phyloP scores from a whole-genome alignment of 2,113 vertebrate genomes.

The Vulpes vulpes region DNA sequence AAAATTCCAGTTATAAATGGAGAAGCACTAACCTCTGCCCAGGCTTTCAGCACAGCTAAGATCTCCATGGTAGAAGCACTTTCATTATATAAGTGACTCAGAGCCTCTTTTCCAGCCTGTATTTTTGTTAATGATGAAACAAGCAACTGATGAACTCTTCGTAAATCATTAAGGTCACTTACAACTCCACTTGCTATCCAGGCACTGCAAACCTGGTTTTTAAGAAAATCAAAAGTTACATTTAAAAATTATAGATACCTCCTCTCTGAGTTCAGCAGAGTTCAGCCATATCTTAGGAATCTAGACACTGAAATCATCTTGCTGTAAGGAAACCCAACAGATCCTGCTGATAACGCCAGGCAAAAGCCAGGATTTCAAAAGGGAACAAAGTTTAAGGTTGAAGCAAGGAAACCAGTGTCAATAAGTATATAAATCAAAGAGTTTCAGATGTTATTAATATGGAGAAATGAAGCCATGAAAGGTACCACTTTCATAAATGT shows the following conservation, averaged over 20 bases:
- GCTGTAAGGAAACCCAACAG: constrained; percentile 22
- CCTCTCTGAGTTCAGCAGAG: constrained; percentile 4
- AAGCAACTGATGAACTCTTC: constrained; percentile 95
- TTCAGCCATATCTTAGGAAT: neutral
- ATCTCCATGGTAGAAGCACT: constrained; percentile 95
- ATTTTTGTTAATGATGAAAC: constrained; percentile 94
- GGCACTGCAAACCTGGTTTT: constrained; percentile 95
- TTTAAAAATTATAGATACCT: constrained; percentile 45
- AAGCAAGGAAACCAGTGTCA: constrained; percentile 24
- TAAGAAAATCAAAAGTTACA: constrained; percentile 65
- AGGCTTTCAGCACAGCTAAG: constrained; percentile 96
- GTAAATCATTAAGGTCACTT: constrained; percentile 93
- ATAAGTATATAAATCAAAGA: neutral
- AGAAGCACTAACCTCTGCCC: constrained; percentile 93
- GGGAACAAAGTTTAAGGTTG: neutral
- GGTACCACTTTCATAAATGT: neutral
- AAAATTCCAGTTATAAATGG: constrained; percentile 6
- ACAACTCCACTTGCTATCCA: constrained; percentile 97
- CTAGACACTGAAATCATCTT: constrained; percentile 48
- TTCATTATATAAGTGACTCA: constrained; percentile 93
- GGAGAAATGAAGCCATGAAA: neutral
- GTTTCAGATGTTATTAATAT: neutral
- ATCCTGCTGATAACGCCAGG: neutral
- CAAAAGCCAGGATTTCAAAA: constrained; percentile 50
- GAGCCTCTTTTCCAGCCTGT: constrained; percentile 91